Base-by-base conservation (phyloP, 1,140 invertebrate species). In the Orchesella cincta region DNA sequence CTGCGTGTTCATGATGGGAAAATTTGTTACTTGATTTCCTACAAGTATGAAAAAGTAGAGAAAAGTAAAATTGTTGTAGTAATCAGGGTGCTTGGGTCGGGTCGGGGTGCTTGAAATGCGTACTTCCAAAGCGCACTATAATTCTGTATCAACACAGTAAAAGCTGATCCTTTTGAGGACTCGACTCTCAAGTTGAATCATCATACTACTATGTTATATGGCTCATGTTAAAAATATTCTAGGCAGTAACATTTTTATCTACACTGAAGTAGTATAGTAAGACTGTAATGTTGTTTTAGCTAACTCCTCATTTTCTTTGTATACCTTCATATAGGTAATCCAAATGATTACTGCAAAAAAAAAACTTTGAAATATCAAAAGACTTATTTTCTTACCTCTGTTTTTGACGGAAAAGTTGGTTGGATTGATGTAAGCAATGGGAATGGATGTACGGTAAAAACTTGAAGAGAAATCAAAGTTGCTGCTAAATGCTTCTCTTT, bases 281-380 rank as follows among this genome's bases (percentile, higher is more conserved):
- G n/a, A 46, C 20, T 46, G 39, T 46, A 46, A 46, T 46, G 39
- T 12, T 46, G 39, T 57, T 57, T 57, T 16, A 57, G 54, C 54
- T 57, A 57, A 57, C 54, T 57, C 26, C 54, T 57, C 54, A 57
- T 57, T 57, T 57, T 57, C 54, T 57, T 57, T 57, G 54, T 57
- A 23, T 57, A 57, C 54, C 54, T 57, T 18, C 26, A 57, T n/a
- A n/a, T n/a, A n/a, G n/a, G n/a, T 57, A 57, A 57, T 57, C 54
- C 54, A 57, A 57, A 57, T 57, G 54, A 57, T 57, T 57, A 57
- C 54, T 23, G 54, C 8, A 46, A 46, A 46, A 46, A 46, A 57
- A 57, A 57, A 57, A 57, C 54, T 57, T 57, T 57, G 12, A 57
- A 57, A 57, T 57, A 57, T 57, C 54, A 57, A 57, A 57, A 57